phyloP scores from a whole-genome alignment of 2,888 invertebrate genomes.

The Ormyrus pomaceus region DNA sequence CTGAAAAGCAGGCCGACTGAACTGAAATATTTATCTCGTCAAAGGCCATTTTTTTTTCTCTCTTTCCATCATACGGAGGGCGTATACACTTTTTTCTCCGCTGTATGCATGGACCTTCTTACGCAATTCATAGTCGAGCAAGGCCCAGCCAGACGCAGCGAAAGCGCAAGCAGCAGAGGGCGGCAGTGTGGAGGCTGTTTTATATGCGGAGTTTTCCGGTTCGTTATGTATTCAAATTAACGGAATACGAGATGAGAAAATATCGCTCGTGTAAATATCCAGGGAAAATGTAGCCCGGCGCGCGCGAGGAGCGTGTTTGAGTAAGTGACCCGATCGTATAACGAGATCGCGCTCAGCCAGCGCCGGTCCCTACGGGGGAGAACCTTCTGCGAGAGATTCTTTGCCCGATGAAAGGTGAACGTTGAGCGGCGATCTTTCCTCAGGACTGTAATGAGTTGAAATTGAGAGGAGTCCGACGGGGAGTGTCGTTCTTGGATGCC shows the following conservation, averaged over 20 bases:
- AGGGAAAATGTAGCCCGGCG: constrained; percentile 14
- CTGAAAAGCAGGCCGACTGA: neutral
- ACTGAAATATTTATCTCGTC: constrained; percentile 10
- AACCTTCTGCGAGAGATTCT: too few relatives aligned
- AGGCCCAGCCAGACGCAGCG: neutral
- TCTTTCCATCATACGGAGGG: too few relatives aligned
- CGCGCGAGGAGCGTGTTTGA: constrained; percentile 11
- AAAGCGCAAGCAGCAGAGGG: neutral
- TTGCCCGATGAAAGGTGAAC: too few relatives aligned
- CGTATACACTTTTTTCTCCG: neutral
- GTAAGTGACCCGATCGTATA: constrained; percentile 33
- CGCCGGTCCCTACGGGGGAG: too few relatives aligned
- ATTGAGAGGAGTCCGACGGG: too few relatives aligned
- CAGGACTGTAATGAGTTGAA: too few relatives aligned
- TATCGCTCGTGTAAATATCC: constrained; percentile 60
- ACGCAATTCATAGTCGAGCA: neutral
- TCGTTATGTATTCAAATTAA: constrained; percentile 70
- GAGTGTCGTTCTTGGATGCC: too few relatives aligned
- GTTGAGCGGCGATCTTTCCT: too few relatives aligned
- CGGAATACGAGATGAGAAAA: constrained; percentile 67
- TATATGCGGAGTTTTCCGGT: constrained; percentile 67
- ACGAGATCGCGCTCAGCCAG: constrained; percentile 22
- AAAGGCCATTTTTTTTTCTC: neutral
- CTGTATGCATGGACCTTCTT: neutral
- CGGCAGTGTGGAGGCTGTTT: constrained; percentile 56